Evolutionary conservation across 2,797 vertebrate genomes (phyloP).

Genomic region (Tachyglossus aculeatus): DNA sequence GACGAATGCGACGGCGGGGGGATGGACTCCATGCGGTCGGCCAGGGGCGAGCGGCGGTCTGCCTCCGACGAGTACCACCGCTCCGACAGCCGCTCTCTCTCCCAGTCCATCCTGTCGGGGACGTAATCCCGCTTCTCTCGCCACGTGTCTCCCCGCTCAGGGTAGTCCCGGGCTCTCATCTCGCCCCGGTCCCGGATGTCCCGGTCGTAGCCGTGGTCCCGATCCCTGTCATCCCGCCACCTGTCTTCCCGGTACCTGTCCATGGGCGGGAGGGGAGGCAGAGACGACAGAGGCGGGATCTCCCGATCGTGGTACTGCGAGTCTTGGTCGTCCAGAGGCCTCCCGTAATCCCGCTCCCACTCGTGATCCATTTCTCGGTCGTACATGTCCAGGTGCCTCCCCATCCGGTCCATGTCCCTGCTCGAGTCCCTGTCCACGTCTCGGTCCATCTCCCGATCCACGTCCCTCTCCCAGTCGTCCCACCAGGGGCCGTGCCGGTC

Average conservation of each 20-base stretch:
- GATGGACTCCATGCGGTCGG: slow-evolving; percentile 68
- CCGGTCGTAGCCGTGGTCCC: slow-evolving; percentile 82
- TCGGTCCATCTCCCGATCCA: slow-evolving; percentile 77
- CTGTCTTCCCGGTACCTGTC: slow-evolving; percentile 84
- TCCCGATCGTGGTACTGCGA: slow-evolving; percentile 78
- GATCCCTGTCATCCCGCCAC: slow-evolving; percentile 86
- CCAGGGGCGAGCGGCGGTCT: slow-evolving; percentile 70
- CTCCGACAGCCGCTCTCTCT: slow-evolving; percentile 75
- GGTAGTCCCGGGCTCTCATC: slow-evolving; percentile 83
- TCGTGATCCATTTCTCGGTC: slow-evolving; percentile 78
- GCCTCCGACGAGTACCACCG: slow-evolving; percentile 77
- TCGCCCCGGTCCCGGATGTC: slow-evolving; percentile 83
- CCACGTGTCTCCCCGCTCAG: slow-evolving; percentile 81
- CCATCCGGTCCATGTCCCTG: slow-evolving; percentile 76
- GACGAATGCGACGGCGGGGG: slow-evolving; percentile 67
- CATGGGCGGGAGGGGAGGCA: slow-evolving; percentile 79
- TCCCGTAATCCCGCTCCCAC: slow-evolving; percentile 78
- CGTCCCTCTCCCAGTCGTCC: slow-evolving; percentile 80
- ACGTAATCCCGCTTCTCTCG: slow-evolving; percentile 80
- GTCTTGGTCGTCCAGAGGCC: slow-evolving; percentile 82
- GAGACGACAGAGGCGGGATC: slow-evolving; percentile 76
- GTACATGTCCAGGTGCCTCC: slow-evolving; percentile 79
- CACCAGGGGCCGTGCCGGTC: slow-evolving; percentile 76
- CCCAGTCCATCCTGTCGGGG: slow-evolving; percentile 79
- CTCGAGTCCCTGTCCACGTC: slow-evolving; percentile 75